Conservation (phyloP, 2,113 vertebrate species). For the Dascyllus trimaculatus region DNA sequence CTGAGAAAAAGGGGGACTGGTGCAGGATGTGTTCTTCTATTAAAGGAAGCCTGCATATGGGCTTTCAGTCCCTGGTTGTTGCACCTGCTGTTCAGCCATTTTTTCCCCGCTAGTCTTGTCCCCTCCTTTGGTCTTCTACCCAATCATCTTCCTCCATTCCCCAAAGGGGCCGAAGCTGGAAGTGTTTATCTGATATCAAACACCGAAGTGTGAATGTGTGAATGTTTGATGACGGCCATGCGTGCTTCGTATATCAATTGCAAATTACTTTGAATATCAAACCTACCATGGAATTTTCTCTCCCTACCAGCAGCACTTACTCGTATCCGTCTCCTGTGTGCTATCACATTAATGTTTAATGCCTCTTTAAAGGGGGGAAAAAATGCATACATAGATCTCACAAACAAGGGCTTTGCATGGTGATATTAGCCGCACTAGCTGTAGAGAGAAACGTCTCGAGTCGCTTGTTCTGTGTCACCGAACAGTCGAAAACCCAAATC, state of each 20-base stretch:
- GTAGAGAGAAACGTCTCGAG: too few relatives aligned
- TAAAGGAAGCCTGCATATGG: conserved; percentile 22
- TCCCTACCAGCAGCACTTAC: background rate
- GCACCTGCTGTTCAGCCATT: conserved; percentile 5
- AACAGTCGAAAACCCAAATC: too few relatives aligned
- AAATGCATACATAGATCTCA: too few relatives aligned
- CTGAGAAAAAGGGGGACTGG: conserved; percentile 10
- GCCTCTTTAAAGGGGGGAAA: background rate
- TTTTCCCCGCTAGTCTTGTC: background rate
- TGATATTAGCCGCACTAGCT: too few relatives aligned
- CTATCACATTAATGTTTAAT: background rate
- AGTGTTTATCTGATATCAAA: conserved; percentile 38
- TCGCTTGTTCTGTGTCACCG: too few relatives aligned
- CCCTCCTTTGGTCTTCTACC: background rate
- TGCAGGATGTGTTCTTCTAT: conserved; percentile 21
- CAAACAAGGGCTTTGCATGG: too few relatives aligned
- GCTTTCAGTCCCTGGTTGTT: background rate
- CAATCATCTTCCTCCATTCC: conserved; percentile 36
- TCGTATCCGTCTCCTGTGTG: background rate
- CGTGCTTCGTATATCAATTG: conserved; percentile 40
- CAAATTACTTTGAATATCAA: conserved; percentile 28
- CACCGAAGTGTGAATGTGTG: conserved; percentile 33
- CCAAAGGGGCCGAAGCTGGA: background rate
- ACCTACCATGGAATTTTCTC: background rate
- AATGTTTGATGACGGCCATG: conserved; percentile 28